phyloP scores from a whole-genome alignment of 1,140 invertebrate genomes.

The Arctopsyche grandis region DNA sequence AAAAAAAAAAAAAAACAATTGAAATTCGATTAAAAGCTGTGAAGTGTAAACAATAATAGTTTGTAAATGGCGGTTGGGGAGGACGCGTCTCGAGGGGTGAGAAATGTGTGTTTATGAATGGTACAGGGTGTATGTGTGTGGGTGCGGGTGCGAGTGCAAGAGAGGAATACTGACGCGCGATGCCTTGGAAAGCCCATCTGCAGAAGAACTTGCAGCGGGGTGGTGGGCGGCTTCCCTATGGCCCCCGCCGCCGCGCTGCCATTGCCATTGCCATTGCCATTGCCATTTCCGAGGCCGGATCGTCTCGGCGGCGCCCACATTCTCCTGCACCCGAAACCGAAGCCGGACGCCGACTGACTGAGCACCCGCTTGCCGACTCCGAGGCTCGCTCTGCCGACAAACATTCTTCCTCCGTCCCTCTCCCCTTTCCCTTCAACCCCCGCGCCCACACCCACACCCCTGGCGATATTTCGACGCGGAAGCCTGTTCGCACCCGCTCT shows the following conservation, averaged over 20 bases:
- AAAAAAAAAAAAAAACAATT: no score
- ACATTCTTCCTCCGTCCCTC: no score
- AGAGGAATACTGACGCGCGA: slow-evolving; percentile 75
- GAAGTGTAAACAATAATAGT: no score
- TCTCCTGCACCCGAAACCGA: neutral
- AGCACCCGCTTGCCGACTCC: neutral
- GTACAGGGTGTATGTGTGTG: no score
- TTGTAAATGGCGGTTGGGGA: no score
- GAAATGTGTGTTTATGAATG: no score
- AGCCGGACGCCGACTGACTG: neutral
- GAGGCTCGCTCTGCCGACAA: no score
- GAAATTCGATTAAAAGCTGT: no score
- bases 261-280: neutral
- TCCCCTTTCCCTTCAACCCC: neutral
- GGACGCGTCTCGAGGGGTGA: no score
- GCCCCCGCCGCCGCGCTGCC: neutral
- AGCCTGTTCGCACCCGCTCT: no score
- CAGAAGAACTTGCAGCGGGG: slow-evolving; percentile 81
- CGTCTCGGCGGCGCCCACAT: slow-evolving; percentile 39
- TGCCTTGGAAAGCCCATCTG: slow-evolving; percentile 90
- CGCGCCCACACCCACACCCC: neutral
- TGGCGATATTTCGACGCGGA: no score
- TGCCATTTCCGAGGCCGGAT: neutral
- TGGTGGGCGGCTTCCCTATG: neutral
- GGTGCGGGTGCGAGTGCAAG: neutral